Percentiles rank a stretch among this genome's conserved stretches.
phyloP scores from a whole-genome alignment of 2,888 invertebrate genomes.

The Xestia sexstrigata region DNA sequence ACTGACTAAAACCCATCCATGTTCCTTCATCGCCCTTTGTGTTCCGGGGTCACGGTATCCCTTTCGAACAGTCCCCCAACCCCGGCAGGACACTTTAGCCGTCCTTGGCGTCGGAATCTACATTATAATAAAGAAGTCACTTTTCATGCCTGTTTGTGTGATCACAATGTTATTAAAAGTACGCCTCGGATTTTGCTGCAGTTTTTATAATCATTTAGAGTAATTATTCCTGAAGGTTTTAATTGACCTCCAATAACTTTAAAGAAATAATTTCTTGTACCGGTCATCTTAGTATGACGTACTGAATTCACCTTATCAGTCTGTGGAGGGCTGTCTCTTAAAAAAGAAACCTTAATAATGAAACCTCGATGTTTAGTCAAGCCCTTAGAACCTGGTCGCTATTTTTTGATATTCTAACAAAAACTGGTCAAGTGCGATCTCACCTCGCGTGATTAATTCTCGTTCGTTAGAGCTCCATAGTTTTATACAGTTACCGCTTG shows the following conservation, averaged over 20 bases:
- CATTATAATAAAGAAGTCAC: not conserved
- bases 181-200: not conserved
- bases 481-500: conserved; percentile 61
- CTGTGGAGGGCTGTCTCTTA: no score
- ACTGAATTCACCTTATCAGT: no score
- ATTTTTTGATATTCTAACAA: not conserved
- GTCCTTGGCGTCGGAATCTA: not conserved
- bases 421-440: conserved; percentile 1
- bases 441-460: conserved; percentile 56
- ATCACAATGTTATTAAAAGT: not conserved
- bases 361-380: not conserved
- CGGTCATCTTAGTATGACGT: no score
- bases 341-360: not conserved
- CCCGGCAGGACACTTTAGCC: no score
- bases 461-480: conserved; percentile 51
- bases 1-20: no score
- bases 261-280: no score
- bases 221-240: not conserved
- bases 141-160: not conserved
- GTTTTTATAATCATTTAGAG: not conserved
- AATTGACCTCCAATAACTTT: no score
- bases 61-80: no score
- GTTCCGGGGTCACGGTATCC: no score
- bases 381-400: not conserved
- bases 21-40: no score